Percentiles rank a stretch among this genome's conserved stretches.
These are phyloP conservation scores for Drosophila equinoxialis DNA, from an alignment of 1,140 invertebrate species.

Conservation along the genomic window DNA sequence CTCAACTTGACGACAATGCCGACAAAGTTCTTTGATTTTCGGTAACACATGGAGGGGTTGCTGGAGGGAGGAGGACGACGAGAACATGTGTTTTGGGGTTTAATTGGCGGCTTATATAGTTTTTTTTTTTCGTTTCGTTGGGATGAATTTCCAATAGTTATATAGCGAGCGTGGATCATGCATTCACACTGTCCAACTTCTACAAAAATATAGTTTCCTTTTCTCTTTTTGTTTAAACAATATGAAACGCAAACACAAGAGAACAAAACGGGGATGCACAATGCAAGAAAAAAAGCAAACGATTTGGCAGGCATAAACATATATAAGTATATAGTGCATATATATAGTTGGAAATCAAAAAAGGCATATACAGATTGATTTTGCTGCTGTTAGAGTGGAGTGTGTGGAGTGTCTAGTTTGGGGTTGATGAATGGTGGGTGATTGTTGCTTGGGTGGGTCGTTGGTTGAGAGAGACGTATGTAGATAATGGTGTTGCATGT, in stretches of 20 bases:
- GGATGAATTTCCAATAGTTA: not conserved
- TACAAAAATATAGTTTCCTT: not conserved
- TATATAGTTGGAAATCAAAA: not conserved
- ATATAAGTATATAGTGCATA: not conserved
- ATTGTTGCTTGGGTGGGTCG: no score
- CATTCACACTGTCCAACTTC: slow-evolving; percentile 1
- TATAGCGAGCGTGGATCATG: not conserved
- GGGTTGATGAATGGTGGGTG: not conserved
- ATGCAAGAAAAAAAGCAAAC: slow-evolving; percentile 8
- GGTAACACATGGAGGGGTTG: not conserved
- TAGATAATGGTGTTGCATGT: slow-evolving; percentile 5
- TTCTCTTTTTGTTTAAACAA: not conserved
- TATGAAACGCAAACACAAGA: slow-evolving; percentile 4
- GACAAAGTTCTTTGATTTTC: slow-evolving; percentile 30
- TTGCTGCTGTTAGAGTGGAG: slow-evolving; percentile 7
- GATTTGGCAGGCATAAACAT: not conserved
- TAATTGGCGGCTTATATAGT: slow-evolving; percentile 29
- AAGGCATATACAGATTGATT: not conserved
- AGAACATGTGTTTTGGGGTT: slow-evolving; percentile 10
- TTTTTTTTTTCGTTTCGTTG: not conserved
- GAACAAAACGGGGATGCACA: slow-evolving; percentile 1
- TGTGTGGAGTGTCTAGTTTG: not conserved
- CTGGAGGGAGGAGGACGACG: not conserved
- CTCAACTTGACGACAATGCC: slow-evolving; percentile 25
- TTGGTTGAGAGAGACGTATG: not conserved